Percentiles rank a stretch among this genome's conserved stretches.
These are phyloP conservation scores for Ophonus ardosiacus DNA, from an alignment of 2,888 invertebrate species.

Conservation along the genomic window DNA sequence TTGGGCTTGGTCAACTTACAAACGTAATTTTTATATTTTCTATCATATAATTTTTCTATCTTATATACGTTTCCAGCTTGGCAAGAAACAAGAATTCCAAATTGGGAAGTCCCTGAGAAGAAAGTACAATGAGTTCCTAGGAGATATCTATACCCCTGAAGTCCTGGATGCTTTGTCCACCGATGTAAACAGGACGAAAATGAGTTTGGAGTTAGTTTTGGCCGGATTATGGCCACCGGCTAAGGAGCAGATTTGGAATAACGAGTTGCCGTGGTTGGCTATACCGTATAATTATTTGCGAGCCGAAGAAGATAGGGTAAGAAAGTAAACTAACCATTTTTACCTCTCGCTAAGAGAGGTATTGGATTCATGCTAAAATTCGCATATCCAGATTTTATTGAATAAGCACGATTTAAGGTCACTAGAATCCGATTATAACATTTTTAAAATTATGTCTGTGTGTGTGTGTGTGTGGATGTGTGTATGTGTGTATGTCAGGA, in stretches of 20 bases:
- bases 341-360: no score
- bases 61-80: conserved; percentile 69
- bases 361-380: no score
- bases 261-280: conserved; percentile 71
- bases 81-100: conserved; percentile 80
- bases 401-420: no score
- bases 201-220: conserved; percentile 83
- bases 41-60: neutral
- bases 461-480: no score
- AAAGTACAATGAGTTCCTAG: conserved; percentile 80
- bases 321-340: conserved; percentile 2
- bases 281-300: conserved; percentile 70
- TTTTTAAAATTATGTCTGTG: no score
- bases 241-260: conserved; percentile 78
- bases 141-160: conserved; percentile 78
- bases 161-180: conserved; percentile 80
- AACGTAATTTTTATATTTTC: conserved; percentile 72
- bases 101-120: conserved; percentile 80
- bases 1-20: conserved; percentile 78
- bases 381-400: no score
- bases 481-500: no score
- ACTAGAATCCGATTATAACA: no score
- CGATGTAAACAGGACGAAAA: conserved; percentile 83
- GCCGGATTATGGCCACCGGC: conserved; percentile 83
- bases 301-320: conserved; percentile 69